A percentile compares a stretch with the other conserved stretches of the same genome.
Conservation (phyloP, 2,888 invertebrate genomes). For the Ophioninae sp. region DNA sequence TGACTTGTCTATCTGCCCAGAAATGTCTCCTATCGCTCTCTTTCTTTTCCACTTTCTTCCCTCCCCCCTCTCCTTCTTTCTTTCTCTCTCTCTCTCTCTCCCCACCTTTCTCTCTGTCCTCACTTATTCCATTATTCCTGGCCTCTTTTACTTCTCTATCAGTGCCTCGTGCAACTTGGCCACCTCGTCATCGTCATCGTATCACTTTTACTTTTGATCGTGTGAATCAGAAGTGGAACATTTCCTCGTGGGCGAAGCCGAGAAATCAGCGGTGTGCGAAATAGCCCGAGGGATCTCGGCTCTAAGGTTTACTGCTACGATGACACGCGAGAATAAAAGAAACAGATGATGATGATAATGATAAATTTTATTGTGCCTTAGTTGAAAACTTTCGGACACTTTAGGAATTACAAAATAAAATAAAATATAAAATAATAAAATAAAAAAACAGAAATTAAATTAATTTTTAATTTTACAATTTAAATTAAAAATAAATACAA, state of each 20-base stretch:
- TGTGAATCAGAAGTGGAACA: constrained; percentile 64
- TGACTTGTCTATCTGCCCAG: too few relatives aligned
- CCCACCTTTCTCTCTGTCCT: constrained; percentile 29
- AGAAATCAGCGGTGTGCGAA: constrained; percentile 56
- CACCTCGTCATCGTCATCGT: constrained; percentile 33
- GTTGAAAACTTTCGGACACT: background rate
- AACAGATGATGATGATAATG: too few relatives aligned
- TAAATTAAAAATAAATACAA: too few relatives aligned
- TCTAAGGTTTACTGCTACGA: constrained; percentile 66
- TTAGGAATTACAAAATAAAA: constrained; percentile 5
- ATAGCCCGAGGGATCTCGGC: constrained; percentile 66
- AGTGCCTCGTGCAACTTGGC: constrained; percentile 35
- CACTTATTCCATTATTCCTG: constrained; percentile 46
- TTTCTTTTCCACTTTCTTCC: background rate
- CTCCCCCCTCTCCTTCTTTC: background rate
- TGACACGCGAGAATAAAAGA: constrained; percentile 33
- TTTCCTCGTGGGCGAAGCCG: constrained; percentile 63
- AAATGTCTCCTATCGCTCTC: too few relatives aligned
- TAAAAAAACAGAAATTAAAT: background rate
- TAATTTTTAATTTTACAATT: too few relatives aligned
- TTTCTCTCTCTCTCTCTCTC: background rate
- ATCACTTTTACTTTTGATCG: constrained; percentile 63
- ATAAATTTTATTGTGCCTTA: too few relatives aligned
- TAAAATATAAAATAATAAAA: too few relatives aligned
- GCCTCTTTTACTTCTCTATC: constrained; percentile 33